Evolutionary conservation across 2,113 vertebrate genomes (phyloP).

Genomic region (Tachysurus vachellii): DNA sequence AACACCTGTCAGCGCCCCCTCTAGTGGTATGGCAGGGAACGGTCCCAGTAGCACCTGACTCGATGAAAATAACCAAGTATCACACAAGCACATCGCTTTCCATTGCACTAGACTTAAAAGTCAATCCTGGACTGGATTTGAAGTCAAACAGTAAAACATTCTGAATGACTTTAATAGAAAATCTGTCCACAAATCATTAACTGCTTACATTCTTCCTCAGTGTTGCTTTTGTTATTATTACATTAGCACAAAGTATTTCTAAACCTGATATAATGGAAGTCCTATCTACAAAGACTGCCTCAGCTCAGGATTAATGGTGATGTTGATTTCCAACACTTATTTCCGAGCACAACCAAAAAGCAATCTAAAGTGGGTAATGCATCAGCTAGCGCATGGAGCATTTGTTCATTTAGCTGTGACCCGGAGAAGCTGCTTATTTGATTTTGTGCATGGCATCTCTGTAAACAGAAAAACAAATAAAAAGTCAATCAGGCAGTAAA

Average conservation of each 20-base stretch:
- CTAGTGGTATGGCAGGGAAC: too few species aligned
- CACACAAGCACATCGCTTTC: not conserved
- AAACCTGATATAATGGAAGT: not conserved
- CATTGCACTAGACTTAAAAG: not conserved
- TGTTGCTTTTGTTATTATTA: not conserved
- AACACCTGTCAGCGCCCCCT: too few species aligned
- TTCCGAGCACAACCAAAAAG: constrained; percentile 31
- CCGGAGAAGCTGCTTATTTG: constrained; percentile 55
- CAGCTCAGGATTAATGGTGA: constrained; percentile 47
- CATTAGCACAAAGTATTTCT: not conserved
- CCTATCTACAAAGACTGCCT: constrained; percentile 12
- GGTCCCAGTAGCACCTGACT: too few species aligned
- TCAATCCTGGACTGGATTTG: not conserved
- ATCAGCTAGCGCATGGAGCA: not conserved
- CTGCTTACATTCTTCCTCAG: not conserved
- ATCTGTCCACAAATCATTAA: not conserved
- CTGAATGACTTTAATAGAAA: not conserved
- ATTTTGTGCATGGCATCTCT: constrained; percentile 49
- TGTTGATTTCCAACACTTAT: constrained; percentile 37
- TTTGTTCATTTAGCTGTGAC: constrained; percentile 23
- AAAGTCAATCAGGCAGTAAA: constrained; percentile 48
- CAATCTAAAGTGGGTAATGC: constrained; percentile 50
- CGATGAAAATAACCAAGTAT: too few species aligned
- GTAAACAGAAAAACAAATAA: constrained; percentile 53
- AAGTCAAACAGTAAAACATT: not conserved